These are phyloP conservation scores for Ptychoptera albimana DNA, from an alignment of 2,888 invertebrate genomes.

Conservation along the genomic window DNA sequence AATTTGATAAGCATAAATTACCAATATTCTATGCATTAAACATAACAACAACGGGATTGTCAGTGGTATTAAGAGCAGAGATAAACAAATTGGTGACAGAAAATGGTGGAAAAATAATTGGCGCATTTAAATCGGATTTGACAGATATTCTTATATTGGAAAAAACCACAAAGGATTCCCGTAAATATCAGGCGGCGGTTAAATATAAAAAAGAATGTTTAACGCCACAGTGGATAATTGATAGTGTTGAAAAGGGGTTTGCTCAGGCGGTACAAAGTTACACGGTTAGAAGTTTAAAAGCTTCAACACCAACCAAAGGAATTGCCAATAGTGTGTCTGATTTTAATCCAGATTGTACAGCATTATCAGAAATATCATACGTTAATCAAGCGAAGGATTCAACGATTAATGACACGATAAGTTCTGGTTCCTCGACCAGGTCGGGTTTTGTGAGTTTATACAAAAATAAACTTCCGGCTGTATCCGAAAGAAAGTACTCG, in stretches of 20 bases:
- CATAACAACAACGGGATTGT: conserved; percentile 63
- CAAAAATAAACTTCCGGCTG: too few species aligned
- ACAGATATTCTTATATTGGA: conserved; percentile 26
- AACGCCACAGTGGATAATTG: conserved; percentile 59
- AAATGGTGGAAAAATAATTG: conserved; percentile 51
- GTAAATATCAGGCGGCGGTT: conserved; percentile 26
- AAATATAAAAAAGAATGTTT: conserved; percentile 41
- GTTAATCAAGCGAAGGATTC: not conserved
- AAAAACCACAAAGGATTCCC: conserved; percentile 21
- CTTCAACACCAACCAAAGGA: conserved; percentile 53
- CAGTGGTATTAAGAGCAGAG: conserved; percentile 28
- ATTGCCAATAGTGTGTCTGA: conserved; percentile 22
- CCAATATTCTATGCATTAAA: conserved; percentile 63
- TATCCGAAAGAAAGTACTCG: conserved; percentile 11
- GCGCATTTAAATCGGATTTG: conserved; percentile 22
- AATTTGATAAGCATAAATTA: conserved; percentile 44
- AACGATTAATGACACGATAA: conserved; percentile 11
- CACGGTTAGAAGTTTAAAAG: conserved; percentile 38
- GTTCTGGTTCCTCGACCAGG: not conserved
- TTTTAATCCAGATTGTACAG: conserved; percentile 18
- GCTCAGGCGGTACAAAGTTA: conserved; percentile 45
- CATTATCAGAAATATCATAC: conserved; percentile 22
- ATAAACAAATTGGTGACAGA: conserved; percentile 51
- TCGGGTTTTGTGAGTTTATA: not conserved
- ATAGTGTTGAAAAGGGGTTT: conserved; percentile 56